phyloP scores from a whole-genome alignment of 2,113 vertebrate species.

The Gobio gobio region DNA sequence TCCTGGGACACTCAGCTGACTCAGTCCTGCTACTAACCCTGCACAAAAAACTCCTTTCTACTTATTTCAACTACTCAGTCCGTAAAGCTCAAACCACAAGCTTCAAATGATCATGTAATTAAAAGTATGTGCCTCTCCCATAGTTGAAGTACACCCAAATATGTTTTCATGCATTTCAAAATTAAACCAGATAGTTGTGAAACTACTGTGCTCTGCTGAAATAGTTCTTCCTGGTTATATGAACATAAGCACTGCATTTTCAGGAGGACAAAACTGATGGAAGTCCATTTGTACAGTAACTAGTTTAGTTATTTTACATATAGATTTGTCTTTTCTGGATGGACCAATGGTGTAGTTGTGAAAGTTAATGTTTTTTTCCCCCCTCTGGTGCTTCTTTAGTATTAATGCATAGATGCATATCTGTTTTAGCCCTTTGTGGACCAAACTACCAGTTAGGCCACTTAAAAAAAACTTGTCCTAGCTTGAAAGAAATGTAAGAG shows the following conservation, averaged over 20 bases:
- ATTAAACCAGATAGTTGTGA: not conserved
- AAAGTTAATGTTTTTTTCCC: not conserved
- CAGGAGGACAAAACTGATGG: not conserved
- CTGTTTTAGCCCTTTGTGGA: not conserved
- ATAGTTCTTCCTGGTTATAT: not conserved
- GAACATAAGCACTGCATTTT: not conserved
- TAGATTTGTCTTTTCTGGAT: not conserved
- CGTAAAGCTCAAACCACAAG: not conserved
- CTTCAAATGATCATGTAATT: not conserved
- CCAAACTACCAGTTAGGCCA: not conserved
- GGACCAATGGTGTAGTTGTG: not conserved
- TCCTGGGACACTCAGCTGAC: constrained; percentile 2
- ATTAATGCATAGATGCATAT: not conserved
- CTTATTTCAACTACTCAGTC: not conserved
- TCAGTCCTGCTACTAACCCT: not conserved
- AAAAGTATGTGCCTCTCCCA: not conserved
- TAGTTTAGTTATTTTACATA: too few relatives aligned
- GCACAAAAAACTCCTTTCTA: not conserved
- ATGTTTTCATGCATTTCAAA: not conserved
- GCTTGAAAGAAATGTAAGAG: not conserved
- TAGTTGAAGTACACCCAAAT: not conserved
- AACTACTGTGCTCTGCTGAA: not conserved
- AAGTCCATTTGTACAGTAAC: not conserved
- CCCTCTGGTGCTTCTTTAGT: not conserved
- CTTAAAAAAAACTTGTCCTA: not conserved